These are phyloP conservation scores for Trididemnum clinides DNA, from an alignment of 23 tunicate species.

Conservation along the genomic window DNA sequence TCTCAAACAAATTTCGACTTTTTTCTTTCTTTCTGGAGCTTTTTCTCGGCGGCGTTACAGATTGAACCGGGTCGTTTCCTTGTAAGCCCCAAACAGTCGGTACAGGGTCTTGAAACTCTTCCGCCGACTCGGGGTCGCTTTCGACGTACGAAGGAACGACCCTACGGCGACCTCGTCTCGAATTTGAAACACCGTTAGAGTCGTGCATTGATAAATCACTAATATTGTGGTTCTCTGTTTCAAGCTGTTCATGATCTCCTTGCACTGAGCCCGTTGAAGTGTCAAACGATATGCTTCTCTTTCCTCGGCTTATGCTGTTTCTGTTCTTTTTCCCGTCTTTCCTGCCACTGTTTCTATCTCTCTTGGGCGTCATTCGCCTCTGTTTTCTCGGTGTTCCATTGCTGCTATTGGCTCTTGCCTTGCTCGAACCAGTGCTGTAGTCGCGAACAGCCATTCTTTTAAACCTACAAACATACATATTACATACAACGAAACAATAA, in stretches of 20 bases:
- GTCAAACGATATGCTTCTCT: neutral
- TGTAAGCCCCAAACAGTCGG: neutral
- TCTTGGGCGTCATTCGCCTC: constrained; percentile 2
- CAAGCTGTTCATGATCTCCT: neutral
- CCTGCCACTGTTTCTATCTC: neutral
- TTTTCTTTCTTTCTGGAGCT: neutral
- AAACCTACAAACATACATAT: too few species aligned
- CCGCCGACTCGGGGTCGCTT: neutral
- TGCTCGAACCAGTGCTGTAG: neutral
- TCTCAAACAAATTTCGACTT: neutral
- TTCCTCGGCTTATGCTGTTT: neutral
- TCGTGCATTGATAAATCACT: neutral
- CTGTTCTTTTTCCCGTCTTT: neutral
- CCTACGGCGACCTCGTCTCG: constrained; percentile 26
- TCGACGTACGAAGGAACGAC: constrained; percentile 25
- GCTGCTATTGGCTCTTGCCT: neutral
- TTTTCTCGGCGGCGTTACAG: neutral
- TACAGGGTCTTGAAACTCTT: neutral
- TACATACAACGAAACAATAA: too few species aligned
- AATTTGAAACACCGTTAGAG: neutral
- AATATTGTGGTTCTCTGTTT: neutral
- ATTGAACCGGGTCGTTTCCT: too few species aligned
- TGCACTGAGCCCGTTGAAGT: neutral
- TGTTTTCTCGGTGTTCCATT: constrained; percentile 15
- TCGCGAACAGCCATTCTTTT: too few species aligned